Conservation (phyloP, 2,797 vertebrate species). For the Macrochelys suwanniensis region DNA sequence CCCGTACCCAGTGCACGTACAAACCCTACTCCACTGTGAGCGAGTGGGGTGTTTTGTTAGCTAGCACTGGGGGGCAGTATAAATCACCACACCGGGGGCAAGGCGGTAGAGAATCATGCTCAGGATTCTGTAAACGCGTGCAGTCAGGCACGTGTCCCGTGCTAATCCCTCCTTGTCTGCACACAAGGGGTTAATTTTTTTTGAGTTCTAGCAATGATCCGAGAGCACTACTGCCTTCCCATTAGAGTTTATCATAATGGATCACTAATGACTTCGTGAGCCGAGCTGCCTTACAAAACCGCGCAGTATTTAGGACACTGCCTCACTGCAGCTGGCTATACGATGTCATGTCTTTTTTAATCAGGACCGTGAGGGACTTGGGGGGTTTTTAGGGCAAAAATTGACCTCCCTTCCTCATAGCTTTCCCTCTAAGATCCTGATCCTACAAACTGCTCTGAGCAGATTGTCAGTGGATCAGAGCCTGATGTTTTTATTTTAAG, state of each 20-base stretch:
- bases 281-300: not conserved
- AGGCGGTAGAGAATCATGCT: not conserved
- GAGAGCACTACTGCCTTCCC: conserved; percentile 25
- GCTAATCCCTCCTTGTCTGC: not conserved
- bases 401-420: not conserved
- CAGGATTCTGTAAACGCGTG: not conserved
- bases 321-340: not conserved
- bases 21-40: not conserved
- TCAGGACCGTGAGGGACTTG: rapidly evolving
- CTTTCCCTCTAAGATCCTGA: not conserved
- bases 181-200: not conserved
- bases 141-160: not conserved
- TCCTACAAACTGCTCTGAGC: not conserved
- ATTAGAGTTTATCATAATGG: conserved; percentile 33
- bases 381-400: not conserved
- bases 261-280: conserved; percentile 17
- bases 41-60: not conserved
- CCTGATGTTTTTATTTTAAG: not conserved
- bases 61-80: not conserved
- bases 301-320: not conserved
- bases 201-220: conserved; percentile 1
- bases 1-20: not conserved
- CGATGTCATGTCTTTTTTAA: not conserved
- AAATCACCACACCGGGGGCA: not conserved
- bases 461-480: not conserved